These are phyloP conservation scores for Semnornis frantzii DNA, from an alignment of 2,113 vertebrate species.

Conservation along the genomic window DNA sequence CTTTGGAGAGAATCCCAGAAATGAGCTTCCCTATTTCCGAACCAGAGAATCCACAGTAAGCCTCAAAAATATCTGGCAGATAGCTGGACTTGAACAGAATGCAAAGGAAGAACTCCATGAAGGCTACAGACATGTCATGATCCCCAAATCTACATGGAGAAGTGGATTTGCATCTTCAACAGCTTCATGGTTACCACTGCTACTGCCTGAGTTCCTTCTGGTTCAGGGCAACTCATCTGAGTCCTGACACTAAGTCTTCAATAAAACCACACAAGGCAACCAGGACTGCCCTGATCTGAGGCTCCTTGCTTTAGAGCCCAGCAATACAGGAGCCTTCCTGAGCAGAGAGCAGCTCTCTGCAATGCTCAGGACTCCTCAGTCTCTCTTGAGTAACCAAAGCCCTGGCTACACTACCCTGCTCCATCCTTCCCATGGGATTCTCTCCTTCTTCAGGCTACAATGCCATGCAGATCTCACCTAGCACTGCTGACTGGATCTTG, in stretches of 20 bases:
- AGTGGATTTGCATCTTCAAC: background rate
- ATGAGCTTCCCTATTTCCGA: background rate
- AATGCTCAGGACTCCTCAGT: background rate
- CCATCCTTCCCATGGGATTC: background rate
- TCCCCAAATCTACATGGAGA: background rate
- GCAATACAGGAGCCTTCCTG: background rate
- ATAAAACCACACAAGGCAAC: background rate
- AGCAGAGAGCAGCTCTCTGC: background rate
- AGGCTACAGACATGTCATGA: background rate
- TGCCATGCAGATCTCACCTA: background rate
- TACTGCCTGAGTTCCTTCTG: background rate
- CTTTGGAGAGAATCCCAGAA: constrained; percentile 7
- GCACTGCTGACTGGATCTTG: background rate
- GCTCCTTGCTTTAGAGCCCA: background rate
- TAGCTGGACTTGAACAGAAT: background rate
- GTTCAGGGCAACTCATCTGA: background rate
- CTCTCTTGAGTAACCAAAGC: background rate
- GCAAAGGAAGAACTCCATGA: background rate
- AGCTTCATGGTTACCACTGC: background rate
- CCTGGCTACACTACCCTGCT: background rate
- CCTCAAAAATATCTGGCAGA: background rate
- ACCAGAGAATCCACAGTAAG: background rate
- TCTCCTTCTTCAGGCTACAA: background rate
- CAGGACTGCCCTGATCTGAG: background rate
- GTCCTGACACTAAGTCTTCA: background rate